Conservation (phyloP, 2,113 vertebrate species). For the Silurus meridionalis region DNA sequence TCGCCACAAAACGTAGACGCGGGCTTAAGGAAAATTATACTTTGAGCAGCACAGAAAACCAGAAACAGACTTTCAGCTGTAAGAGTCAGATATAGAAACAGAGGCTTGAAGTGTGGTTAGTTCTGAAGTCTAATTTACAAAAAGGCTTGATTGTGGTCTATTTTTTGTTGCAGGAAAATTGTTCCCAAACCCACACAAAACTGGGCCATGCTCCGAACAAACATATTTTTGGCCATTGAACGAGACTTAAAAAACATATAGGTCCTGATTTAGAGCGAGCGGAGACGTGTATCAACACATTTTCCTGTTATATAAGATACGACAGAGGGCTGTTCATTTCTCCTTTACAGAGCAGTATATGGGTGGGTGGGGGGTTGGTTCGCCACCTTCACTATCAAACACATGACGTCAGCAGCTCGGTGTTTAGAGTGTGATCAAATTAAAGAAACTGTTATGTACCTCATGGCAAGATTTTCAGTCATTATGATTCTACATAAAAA, state of each 20-base stretch:
- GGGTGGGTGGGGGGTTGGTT: neutral
- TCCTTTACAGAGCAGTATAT: neutral
- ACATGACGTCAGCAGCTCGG: neutral
- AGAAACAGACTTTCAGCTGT: slow-evolving; percentile 40
- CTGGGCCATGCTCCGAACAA: slow-evolving; percentile 15
- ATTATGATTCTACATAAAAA: slow-evolving; percentile 23
- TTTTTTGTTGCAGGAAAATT: slow-evolving; percentile 24
- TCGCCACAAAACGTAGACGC: slow-evolving; percentile 36
- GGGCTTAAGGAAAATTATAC: slow-evolving; percentile 7
- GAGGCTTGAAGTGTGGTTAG: slow-evolving; percentile 35
- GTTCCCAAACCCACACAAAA: slow-evolving; percentile 43
- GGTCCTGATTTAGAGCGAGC: neutral
- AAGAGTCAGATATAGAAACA: slow-evolving; percentile 35
- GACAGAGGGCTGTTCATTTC: neutral
- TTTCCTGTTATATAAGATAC: neutral
- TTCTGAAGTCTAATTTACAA: slow-evolving; percentile 35
- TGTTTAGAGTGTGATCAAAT: neutral
- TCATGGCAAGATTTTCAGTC: neutral
- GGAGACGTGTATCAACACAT: neutral
- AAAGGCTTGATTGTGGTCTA: slow-evolving; percentile 28
- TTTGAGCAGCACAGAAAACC: slow-evolving; percentile 29
- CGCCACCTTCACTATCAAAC: neutral
- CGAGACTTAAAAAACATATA: slow-evolving; percentile 21
- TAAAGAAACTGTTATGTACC: neutral
- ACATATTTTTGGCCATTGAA: slow-evolving; percentile 13